A percentile compares a stretch with the other conserved stretches of the same genome.
These are phyloP conservation scores for Glossosoma conforme DNA, from an alignment of 1,140 invertebrate genomes.

Conservation along the genomic window DNA sequence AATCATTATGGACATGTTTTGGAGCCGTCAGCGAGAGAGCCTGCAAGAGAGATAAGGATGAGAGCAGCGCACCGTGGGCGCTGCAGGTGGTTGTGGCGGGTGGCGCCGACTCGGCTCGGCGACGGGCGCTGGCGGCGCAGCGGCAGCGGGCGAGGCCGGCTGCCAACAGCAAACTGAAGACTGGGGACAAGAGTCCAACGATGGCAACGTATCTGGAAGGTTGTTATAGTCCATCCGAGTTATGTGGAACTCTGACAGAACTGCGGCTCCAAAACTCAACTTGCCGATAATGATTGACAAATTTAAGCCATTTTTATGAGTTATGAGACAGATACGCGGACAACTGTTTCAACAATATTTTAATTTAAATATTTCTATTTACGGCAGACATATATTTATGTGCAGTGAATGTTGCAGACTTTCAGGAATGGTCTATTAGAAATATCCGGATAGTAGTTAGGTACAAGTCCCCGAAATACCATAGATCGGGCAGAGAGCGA, in stretches of 20 bases:
- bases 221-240: constrained; percentile 30
- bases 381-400: too few relatives aligned
- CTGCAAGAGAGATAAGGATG: neutral
- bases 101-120: constrained; percentile 11
- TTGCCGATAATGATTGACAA: constrained; percentile 6
- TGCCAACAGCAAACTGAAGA: constrained; percentile 9
- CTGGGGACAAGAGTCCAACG: constrained; percentile 6
- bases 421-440: constrained; percentile 4
- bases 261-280: constrained; percentile 22
- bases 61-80: constrained; percentile 10
- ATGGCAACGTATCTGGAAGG: constrained; percentile 23
- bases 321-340: too few relatives aligned
- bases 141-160: constrained; percentile 9
- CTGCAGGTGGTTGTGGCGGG: constrained; percentile 15
- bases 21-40: constrained; percentile 8
- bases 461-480: constrained; percentile 31
- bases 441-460: constrained; percentile 22
- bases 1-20: constrained; percentile 10
- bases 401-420: too few relatives aligned
- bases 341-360: too few relatives aligned
- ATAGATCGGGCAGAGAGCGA: constrained; percentile 10
- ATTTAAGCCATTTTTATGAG: constrained; percentile 6
- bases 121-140: neutral
- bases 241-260: constrained; percentile 24
- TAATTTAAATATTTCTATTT: too few relatives aligned